phyloP scores from a whole-genome alignment of 2,888 invertebrate genomes.

The Catocala fraxini region DNA sequence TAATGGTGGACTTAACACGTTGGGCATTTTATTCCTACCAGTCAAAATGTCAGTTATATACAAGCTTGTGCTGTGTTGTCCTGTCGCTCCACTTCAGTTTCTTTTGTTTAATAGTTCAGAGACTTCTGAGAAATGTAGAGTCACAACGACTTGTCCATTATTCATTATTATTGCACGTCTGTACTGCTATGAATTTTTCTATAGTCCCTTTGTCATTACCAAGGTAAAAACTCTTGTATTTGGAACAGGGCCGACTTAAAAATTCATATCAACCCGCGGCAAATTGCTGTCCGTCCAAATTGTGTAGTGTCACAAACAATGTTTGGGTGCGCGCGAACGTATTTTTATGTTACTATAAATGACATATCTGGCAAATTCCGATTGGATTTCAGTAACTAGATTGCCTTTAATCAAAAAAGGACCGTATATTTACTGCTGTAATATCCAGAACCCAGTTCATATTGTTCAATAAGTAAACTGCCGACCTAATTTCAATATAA shows the following conservation, averaged over 20 bases:
- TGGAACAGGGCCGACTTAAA: conserved; percentile 33
- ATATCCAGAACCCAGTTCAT: no score
- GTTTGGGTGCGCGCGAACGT: background rate
- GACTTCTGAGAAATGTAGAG: conserved; percentile 8
- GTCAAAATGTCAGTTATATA: no score
- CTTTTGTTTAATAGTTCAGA: conserved; percentile 1
- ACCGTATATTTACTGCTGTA: no score
- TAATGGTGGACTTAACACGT: no score
- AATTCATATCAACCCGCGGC: conserved; percentile 36
- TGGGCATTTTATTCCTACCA: no score
- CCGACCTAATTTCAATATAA: background rate
- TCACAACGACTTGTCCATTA: background rate
- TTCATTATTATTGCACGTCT: conserved; percentile 2
- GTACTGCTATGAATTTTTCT: conserved; percentile 13
- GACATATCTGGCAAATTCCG: background rate
- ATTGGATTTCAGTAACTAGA: no score
- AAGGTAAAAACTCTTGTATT: conserved; percentile 18
- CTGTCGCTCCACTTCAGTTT: background rate
- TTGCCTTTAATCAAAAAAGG: conserved; percentile 1
- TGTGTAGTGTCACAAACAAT: conserved; percentile 16
- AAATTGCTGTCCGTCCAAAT: conserved; percentile 42
- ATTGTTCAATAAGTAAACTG: no score
- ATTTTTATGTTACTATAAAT: background rate
- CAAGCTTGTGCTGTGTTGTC: no score
- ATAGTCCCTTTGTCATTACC: conserved; percentile 27